Base-by-base conservation (phyloP, 2,113 vertebrate genomes). In the Prunella fulvescens region DNA sequence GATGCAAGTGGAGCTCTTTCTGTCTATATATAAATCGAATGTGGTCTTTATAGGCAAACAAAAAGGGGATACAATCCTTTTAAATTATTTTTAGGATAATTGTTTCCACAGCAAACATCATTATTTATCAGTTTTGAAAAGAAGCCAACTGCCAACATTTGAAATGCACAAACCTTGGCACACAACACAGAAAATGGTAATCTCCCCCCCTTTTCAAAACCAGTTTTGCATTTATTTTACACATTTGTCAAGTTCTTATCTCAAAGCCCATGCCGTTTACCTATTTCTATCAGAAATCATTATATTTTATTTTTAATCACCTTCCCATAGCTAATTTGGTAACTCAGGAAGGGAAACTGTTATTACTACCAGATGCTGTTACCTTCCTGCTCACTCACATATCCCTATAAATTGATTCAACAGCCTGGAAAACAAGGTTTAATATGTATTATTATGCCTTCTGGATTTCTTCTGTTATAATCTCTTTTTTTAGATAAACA, bases 61-160 rank as follows among this genome's bases (percentile, higher is more conserved):
- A 93, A 97, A 96, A 96, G 93, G 80, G 26, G 77, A 97, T 79
- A 91, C 80, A 93, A 64, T 77, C 57, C 87, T 97, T 97, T 90
- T 60, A 96, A 96, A 97, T 94, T 93, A 94, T 92, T 97, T 97
- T 97, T 94, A 92, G 93, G 88, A 96, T 97, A 97, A 96, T 69
- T 95, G 93, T 96, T 97, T 96, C 88, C 62, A 78, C 93, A 90
- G 85, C 86, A 96, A 97, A 97, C 81, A 97, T 97, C 79, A 94
- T 96, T 97, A 96, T 97, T 96, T 95, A 96, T 96, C 94, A 92
- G 81, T 96, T 96, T 94, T 95, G 90, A 96, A 96, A 96, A 93
- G 74, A 81, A 81, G 94, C 88, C 95, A 97, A 97, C 80, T 90
- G 83, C 79, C 84, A 95, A 86, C 60, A 96, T 93, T 95, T 94